phyloP scores from a whole-genome alignment of 2,113 vertebrate genomes.

The Panurus biarmicus region DNA sequence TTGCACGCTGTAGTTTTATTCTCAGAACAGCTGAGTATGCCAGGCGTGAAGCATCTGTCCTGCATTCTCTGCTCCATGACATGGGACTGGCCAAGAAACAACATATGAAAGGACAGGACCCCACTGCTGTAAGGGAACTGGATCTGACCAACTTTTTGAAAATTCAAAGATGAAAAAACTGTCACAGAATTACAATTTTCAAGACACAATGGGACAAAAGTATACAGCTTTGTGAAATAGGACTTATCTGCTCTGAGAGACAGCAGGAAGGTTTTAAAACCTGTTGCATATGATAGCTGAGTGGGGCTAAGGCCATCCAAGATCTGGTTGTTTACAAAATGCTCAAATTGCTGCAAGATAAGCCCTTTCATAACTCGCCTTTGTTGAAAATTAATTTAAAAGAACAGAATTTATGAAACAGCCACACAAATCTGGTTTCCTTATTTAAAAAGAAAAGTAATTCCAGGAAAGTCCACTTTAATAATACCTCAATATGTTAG shows the following conservation, averaged over 20 bases:
- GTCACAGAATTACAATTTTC: not conserved
- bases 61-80: slow-evolving; percentile 22
- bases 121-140: not conserved
- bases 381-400: not conserved
- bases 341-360: not conserved
- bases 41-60: slow-evolving; percentile 64
- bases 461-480: not conserved
- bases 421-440: not conserved
- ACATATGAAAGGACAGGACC: not conserved
- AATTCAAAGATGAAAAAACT: not conserved
- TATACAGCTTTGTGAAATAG: not conserved
- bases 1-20: slow-evolving; percentile 47
- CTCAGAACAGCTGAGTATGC: slow-evolving; percentile 59
- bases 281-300: not conserved
- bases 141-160: not conserved
- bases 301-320: not conserved
- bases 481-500: not conserved
- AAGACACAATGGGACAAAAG: not conserved
- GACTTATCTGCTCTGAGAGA: not conserved
- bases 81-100: slow-evolving; percentile 11
- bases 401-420: not conserved
- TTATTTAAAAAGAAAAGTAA: not conserved
- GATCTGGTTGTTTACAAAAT: not conserved
- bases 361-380: not conserved
- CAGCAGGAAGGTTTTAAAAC: not conserved